Evolutionary conservation across 1,140 invertebrate species (phyloP).

Genomic region (Drosophila ananassae): DNA sequence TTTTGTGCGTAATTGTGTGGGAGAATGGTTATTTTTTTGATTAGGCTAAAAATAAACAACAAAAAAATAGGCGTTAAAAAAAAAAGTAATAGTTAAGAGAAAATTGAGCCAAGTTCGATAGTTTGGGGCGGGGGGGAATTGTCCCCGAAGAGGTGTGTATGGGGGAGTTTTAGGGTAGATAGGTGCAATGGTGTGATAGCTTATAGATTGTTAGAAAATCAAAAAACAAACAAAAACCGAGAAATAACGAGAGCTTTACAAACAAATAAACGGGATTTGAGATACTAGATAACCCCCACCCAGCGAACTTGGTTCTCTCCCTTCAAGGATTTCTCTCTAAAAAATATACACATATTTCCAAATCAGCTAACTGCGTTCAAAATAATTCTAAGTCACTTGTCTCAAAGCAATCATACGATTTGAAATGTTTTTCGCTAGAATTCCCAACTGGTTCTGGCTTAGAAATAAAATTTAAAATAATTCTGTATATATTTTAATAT

Average conservation of each 20-base stretch:
- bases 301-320: constrained; percentile 27
- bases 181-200: constrained; percentile 52
- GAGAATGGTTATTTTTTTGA: constrained; percentile 24
- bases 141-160: neutral
- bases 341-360: neutral
- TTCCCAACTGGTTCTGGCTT: too few relatives aligned
- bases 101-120: constrained; percentile 3
- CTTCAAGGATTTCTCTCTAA: constrained; percentile 2
- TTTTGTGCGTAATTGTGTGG: neutral
- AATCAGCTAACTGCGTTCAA: constrained; percentile 7
- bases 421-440: neutral
- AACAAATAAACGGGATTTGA: constrained; percentile 34
- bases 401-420: neutral
- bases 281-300: constrained; percentile 6
- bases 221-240: constrained; percentile 9
- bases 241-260: constrained; percentile 41
- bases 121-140: neutral
- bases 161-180: constrained; percentile 23
- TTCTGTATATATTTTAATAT: constrained; percentile 14
- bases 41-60: constrained; percentile 8
- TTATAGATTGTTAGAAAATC: constrained; percentile 17
- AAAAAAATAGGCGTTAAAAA: constrained; percentile 5
- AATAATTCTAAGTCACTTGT: neutral
- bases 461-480: too few relatives aligned
- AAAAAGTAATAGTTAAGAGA: neutral